Conservation (phyloP, 2,888 invertebrate genomes). For the Nemotelus pantherinus region DNA sequence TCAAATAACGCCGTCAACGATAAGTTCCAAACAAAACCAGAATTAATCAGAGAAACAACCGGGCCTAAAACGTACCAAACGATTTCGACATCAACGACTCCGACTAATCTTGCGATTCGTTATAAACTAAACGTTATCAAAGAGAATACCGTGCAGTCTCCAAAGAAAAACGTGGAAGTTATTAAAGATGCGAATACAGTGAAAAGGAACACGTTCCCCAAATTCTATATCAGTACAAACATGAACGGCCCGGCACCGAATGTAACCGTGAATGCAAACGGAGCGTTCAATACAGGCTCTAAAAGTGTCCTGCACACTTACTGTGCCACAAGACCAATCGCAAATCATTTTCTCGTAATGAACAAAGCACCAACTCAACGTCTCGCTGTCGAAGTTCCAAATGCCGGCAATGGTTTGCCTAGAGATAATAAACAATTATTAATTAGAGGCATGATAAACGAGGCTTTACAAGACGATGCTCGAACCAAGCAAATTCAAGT, state of each 20-base stretch:
- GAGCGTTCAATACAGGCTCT: constrained; percentile 57
- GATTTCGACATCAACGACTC: constrained; percentile 52
- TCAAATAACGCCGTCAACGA: neutral
- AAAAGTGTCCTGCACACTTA: constrained; percentile 48
- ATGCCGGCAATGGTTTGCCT: constrained; percentile 21
- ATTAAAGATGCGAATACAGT: constrained; percentile 16
- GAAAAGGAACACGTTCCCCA: constrained; percentile 36
- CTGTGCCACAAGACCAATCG: constrained; percentile 39
- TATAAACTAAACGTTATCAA: constrained; percentile 52
- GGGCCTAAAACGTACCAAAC: constrained; percentile 35
- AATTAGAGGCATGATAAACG: constrained; percentile 40
- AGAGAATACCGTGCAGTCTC: constrained; percentile 41
- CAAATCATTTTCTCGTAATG: constrained; percentile 42
- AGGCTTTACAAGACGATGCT: constrained; percentile 5
- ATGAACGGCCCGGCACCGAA: constrained; percentile 71
- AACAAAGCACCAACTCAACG: constrained; percentile 39
- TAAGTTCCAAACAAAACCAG: constrained; percentile 16
- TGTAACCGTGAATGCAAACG: constrained; percentile 74
- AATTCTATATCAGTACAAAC: constrained; percentile 47
- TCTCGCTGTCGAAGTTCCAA: constrained; percentile 34
- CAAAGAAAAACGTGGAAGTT: constrained; percentile 16
- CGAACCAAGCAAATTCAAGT: constrained; percentile 18
- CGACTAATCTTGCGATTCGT: constrained; percentile 52
- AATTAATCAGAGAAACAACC: constrained; percentile 27
- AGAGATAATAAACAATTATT: constrained; percentile 40